These are phyloP conservation scores for Hipparchia semele DNA, from an alignment of 2,888 invertebrate genomes.

Conservation along the genomic window DNA sequence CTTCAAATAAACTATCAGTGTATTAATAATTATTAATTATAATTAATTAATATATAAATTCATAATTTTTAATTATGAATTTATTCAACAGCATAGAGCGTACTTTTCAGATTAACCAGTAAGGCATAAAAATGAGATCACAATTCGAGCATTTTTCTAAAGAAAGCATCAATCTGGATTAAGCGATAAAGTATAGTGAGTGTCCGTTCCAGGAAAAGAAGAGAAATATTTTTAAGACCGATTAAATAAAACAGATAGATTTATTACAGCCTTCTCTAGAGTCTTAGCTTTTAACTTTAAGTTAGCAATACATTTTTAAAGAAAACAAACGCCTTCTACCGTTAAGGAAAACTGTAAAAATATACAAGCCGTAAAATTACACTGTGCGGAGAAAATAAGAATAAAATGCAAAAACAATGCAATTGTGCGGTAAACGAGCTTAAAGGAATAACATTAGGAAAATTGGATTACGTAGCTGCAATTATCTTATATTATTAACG, in stretches of 20 bases:
- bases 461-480: constrained; percentile 5
- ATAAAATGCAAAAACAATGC: neutral
- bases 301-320: constrained; percentile 16
- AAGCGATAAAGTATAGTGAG: constrained; percentile 13
- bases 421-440: neutral
- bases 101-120: too few relatives aligned
- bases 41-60: too few relatives aligned
- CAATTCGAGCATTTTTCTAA: constrained; percentile 9
- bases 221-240: constrained; percentile 23
- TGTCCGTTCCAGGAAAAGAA: constrained; percentile 14
- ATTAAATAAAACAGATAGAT: constrained; percentile 20
- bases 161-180: constrained; percentile 24
- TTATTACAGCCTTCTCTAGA: constrained; percentile 20
- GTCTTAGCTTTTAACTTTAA: constrained; percentile 18
- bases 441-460: constrained; percentile 4
- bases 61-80: too few relatives aligned
- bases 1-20: neutral
- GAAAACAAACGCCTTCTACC: constrained; percentile 1
- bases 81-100: neutral
- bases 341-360: constrained; percentile 13
- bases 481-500: neutral
- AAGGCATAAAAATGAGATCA: neutral
- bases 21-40: too few relatives aligned
- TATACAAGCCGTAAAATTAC: constrained; percentile 1
- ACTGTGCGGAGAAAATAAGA: neutral